Percentiles rank a stretch among this genome's conserved stretches.
Evolutionary conservation across 2,888 invertebrate genomes (phyloP).

Genomic region (Heliconius erato): DNA sequence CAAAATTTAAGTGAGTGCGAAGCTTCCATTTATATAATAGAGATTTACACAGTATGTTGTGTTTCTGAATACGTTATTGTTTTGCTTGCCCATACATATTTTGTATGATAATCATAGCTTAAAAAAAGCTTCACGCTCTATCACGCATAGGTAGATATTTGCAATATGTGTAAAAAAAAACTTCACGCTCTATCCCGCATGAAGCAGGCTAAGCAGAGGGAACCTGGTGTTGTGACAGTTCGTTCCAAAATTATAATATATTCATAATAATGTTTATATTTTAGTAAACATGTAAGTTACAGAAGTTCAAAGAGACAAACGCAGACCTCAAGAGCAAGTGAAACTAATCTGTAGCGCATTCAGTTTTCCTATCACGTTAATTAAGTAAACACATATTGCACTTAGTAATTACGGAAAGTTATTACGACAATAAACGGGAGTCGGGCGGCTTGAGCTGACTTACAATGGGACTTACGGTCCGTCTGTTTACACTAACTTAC

Average conservation of each 20-base stretch:
- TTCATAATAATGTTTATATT: constrained; percentile 1
- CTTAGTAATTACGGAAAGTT: constrained; percentile 69
- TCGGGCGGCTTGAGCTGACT: constrained; percentile 65
- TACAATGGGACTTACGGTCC: constrained; percentile 72
- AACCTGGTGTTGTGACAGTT: too few relatives aligned
- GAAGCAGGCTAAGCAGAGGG: too few relatives aligned
- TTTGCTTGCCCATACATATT: background rate
- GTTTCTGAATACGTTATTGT: background rate
- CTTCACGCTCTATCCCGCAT: background rate
- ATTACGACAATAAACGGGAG: constrained; percentile 69
- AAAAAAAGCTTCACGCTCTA: too few relatives aligned
- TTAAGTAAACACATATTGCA: constrained; percentile 49
- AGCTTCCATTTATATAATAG: constrained; percentile 13
- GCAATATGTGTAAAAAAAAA: too few relatives aligned
- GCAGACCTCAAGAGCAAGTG: constrained; percentile 2
- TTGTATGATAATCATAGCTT: too few relatives aligned
- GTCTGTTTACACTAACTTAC: constrained; percentile 72
- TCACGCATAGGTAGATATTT: too few relatives aligned
- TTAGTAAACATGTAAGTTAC: background rate
- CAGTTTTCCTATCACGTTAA: constrained; percentile 43
- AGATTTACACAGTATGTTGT: constrained; percentile 12
- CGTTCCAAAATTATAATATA: background rate
- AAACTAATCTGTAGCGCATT: constrained; percentile 22
- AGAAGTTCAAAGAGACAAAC: background rate
- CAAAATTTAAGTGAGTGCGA: constrained; percentile 16